These are phyloP conservation scores for Micrastur ruficollis DNA, from an alignment of 2,797 vertebrate species.

Conservation along the genomic window DNA sequence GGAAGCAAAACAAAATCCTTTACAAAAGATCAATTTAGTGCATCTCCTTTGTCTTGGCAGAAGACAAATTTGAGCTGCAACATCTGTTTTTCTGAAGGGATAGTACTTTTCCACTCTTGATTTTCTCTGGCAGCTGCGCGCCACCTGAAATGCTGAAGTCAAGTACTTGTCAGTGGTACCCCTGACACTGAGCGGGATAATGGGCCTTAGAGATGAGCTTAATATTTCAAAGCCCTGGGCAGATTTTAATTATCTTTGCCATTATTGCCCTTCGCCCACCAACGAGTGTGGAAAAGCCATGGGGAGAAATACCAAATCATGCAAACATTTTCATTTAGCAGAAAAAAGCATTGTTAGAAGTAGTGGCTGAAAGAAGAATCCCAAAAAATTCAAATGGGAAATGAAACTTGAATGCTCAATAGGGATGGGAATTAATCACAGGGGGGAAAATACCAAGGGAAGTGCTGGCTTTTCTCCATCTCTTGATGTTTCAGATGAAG, in stretches of 20 bases:
- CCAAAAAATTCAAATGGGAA: constrained; percentile 24
- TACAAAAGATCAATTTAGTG: constrained; percentile 58
- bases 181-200: constrained; percentile 47
- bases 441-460: constrained; percentile 51
- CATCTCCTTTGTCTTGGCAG: constrained; percentile 66
- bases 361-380: constrained; percentile 35
- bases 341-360: constrained; percentile 13
- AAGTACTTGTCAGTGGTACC: constrained; percentile 49
- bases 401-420: constrained; percentile 58
- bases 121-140: not conserved
- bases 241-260: constrained; percentile 52
- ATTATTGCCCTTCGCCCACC: constrained; percentile 5
- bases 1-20: constrained; percentile 52
- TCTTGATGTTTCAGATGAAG: constrained; percentile 66
- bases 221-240: constrained; percentile 36
- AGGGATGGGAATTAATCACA: constrained; percentile 56
- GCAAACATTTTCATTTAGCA: constrained; percentile 20
- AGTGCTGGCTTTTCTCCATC: constrained; percentile 59
- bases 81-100: constrained; percentile 58
- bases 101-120: constrained; percentile 61
- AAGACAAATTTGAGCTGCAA: constrained; percentile 55
- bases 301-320: not conserved
- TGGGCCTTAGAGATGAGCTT: constrained; percentile 14
- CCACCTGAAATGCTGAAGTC: constrained; percentile 33
- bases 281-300: not conserved